Evolutionary conservation across 2,797 vertebrate genomes (phyloP).

Genomic region (Diceros bicornis): DNA sequence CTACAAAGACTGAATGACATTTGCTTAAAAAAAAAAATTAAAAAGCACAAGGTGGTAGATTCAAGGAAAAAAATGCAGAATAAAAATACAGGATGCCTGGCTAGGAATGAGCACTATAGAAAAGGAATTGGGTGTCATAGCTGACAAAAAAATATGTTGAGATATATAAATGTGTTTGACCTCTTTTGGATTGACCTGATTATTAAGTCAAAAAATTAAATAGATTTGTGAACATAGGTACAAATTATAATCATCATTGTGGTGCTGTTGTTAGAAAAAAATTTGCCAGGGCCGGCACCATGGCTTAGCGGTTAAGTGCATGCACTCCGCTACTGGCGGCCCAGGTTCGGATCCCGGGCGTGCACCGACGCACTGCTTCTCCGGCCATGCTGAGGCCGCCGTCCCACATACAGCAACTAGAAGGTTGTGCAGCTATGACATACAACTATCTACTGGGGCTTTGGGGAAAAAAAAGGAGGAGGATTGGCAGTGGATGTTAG

Average conservation of each 20-base stretch:
- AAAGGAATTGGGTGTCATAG: not conserved
- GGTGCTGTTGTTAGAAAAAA: not conserved
- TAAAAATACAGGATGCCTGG: slow-evolving; percentile 1
- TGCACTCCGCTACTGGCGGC: no score
- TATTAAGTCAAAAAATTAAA: slow-evolving; percentile 59
- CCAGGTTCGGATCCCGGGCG: no score
- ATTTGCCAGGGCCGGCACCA: no score
- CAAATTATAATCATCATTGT: slow-evolving; percentile 14
- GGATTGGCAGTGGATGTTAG: no score
- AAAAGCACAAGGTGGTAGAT: not conserved
- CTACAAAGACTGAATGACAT: slow-evolving; percentile 9
- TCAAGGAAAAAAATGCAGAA: not conserved
- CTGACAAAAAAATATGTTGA: not conserved
- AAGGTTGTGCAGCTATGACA: no score
- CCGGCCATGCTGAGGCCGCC: no score
- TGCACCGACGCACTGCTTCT: no score
- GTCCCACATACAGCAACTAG: no score
- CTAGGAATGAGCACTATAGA: not conserved
- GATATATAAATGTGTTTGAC: not conserved
- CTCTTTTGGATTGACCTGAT: slow-evolving; percentile 18
- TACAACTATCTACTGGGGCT: no score
- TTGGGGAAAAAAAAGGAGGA: no score
- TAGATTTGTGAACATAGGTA: not conserved
- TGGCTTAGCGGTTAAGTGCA: no score
- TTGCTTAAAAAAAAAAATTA: slow-evolving; percentile 5